Evolutionary conservation across 2,113 vertebrate genomes (phyloP), one percentile per base, ranked within the genome.

Genomic region (Psittacara wagleri): DNA sequence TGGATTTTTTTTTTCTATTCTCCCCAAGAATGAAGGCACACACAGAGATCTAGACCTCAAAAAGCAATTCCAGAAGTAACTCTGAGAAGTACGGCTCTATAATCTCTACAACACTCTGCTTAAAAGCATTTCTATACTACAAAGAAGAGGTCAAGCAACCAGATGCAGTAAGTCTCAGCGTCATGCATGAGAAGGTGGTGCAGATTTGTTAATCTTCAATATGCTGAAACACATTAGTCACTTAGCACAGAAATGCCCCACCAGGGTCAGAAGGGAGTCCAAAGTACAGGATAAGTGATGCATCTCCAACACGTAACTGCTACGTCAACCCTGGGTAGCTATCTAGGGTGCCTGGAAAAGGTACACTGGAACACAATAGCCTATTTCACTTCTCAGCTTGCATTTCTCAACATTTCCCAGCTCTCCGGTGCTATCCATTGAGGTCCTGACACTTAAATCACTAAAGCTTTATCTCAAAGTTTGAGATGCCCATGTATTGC

Each of bases 101-200:
- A 48, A 84, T 48, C 64, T 66, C 66, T 33, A 52, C 11, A 93
- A 35, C 57, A 81, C 64, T 52, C 43, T 67, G 73, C 23, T 84
- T 88, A 92, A 91, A 96, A 96, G 92, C 86, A 88, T 82, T 91
- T 74, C 44, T 89, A 31, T 5, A 39, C 31, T n/a, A 54, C 68
- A 81, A 92, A 37, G 41, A 69, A 63, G 51, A 41, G 49, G 74
- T 67, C 83, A 84, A 35, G 25, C n/a, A 70, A 70, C 80, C 37
- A 83, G 63, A 46, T 29, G 37, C 8, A 92, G 61, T 24, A 78
- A 17, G 4, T n/a, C 28, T 33, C 18, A 5, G 17, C 31, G 57
- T 73, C 74, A 76, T 0, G 1, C 41, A 22, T 1, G 3, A 81
- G 59, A 39, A 80, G 23, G 69, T 18, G 37, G 41, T 61, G 84